phyloP scores from a whole-genome alignment of 2,888 invertebrate species.

The Hartigia nigra region DNA sequence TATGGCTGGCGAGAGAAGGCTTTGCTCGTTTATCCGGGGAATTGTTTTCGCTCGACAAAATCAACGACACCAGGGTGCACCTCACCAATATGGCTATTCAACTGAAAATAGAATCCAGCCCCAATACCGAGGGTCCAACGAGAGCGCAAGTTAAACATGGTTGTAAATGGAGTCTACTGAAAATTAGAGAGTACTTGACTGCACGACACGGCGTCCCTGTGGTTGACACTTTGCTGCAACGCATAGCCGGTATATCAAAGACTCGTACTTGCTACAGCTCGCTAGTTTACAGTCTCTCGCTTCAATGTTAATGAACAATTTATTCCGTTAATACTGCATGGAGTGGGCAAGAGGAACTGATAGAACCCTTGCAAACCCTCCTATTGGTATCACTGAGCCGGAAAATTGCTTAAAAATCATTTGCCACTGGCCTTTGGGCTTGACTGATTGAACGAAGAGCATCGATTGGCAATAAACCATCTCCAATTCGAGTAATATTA shows the following conservation, averaged over 20 bases:
- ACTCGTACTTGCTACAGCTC: background rate
- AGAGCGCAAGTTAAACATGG: constrained; percentile 58
- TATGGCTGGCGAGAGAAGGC: constrained; percentile 72
- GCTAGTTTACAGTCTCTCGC: background rate
- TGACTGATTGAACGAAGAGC: background rate
- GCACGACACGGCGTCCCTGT: constrained; percentile 68
- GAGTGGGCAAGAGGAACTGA: background rate
- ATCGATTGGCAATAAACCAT: background rate
- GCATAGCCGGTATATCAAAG: constrained; percentile 62
- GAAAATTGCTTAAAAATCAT: background rate
- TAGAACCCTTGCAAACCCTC: background rate
- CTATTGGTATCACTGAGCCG: background rate
- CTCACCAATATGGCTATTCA: constrained; percentile 72
- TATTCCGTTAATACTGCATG: background rate
- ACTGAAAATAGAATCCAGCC: constrained; percentile 41
- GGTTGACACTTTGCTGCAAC: constrained; percentile 66
- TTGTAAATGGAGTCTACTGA: constrained; percentile 71
- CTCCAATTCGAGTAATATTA: background rate
- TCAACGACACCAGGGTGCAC: constrained; percentile 71
- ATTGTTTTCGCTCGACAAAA: constrained; percentile 69
- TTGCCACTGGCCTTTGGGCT: background rate
- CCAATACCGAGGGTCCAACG: constrained; percentile 8
- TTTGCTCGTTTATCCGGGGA: constrained; percentile 73
- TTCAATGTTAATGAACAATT: background rate
- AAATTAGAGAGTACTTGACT: constrained; percentile 69